Evolutionary conservation across 2,797 vertebrate genomes (phyloP), one percentile per base, ranked within the genome.

Genomic region (Borostomias antarcticus): DNA sequence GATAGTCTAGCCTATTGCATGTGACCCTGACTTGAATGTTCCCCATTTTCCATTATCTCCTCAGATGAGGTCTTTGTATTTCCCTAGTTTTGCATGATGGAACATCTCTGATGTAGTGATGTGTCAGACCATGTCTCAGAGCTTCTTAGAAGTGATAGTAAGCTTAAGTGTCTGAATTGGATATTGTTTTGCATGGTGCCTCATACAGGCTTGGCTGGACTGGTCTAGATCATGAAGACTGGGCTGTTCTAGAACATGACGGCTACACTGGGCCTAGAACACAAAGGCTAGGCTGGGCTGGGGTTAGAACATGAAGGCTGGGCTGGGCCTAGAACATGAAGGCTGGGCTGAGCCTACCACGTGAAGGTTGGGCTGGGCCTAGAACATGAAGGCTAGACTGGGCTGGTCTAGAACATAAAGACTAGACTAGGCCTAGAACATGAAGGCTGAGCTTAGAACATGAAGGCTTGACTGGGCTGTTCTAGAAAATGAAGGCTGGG

Each of bases 181-280:
- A 86, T 86, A 84, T 85, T 89, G 81, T 85, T 88, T 87, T 80
- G 75, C 75, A 79, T 86, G 73, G 79, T 81, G 74, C 73, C 68
- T 75, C 85, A 82, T 87, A 78, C 70, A 28, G 85, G 77, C n/a
- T n/a, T n/a, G n/a, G n/a, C n/a, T n/a, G n/a, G n/a, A n/a, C 35
- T 15, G 37, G 13, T 43, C 17, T 11, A 17, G 37, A 43, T 13
- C 79, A 81, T 85, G 77, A 84, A 88, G 82, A 75, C 78, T 70
- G 72, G 72, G 79, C 76, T 43, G 17, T n/a, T n/a, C n/a, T n/a
- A 17, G 37, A 43, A 43, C 0, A 43, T 43, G 15, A 43, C 2
- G 13, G 37, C 11, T 43, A 17, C 11, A 17, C 37, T 17, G 17
- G 37, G 37, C 37, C 17, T 13, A 13, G 11, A 40, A 40, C 37